Evolutionary conservation across 2,113 vertebrate species (phyloP).

Genomic region (Pristiophorus japonicus): DNA sequence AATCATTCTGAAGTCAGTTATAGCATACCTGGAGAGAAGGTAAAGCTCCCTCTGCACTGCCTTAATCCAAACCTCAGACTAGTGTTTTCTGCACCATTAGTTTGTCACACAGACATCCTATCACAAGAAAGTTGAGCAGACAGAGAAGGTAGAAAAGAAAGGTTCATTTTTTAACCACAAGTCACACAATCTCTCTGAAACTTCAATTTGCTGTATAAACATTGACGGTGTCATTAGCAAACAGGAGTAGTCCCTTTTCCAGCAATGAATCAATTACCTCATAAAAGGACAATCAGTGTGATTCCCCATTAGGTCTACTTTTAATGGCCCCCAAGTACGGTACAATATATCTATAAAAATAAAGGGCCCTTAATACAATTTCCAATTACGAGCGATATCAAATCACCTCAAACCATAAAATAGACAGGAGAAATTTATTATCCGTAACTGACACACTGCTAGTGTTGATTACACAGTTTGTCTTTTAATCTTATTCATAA

Average conservation of each 20-base stretch:
- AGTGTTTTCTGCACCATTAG: too few relatives aligned
- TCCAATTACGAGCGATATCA: conserved; percentile 4
- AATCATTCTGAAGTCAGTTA: neutral
- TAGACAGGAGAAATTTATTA: conserved; percentile 23
- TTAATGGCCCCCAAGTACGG: neutral
- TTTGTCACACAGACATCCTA: neutral
- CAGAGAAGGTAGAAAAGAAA: neutral
- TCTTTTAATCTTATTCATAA: conserved; percentile 6
- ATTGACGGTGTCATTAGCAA: neutral
- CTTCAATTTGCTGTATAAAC: neutral
- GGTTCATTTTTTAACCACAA: neutral
- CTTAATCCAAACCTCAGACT: neutral
- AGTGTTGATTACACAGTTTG: neutral
- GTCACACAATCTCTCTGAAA: neutral
- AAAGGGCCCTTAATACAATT: neutral
- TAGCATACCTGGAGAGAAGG: neutral
- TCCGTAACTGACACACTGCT: conserved; percentile 3
- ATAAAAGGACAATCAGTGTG: neutral
- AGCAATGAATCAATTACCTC: neutral
- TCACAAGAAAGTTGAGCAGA: neutral
- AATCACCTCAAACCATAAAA: too few relatives aligned
- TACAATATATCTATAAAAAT: neutral
- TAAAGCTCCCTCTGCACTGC: neutral
- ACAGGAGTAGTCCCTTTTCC: neutral
- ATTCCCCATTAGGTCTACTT: neutral